These are phyloP conservation scores for Elymnias hypermnestra DNA, from an alignment of 1,140 invertebrate species.

Conservation along the genomic window DNA sequence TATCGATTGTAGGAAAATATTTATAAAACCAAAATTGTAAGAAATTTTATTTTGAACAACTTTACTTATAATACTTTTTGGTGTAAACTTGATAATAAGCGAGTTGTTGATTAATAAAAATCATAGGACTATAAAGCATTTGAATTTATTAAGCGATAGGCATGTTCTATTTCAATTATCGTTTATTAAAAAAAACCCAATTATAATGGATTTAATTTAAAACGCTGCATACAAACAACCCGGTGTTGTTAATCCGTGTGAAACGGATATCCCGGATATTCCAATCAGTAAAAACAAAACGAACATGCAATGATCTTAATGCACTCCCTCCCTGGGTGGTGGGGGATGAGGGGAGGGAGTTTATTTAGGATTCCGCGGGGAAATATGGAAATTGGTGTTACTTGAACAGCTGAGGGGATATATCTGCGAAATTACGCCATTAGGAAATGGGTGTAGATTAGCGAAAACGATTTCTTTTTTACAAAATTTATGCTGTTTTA, in stretches of 20 bases:
- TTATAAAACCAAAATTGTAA: no score
- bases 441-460: no score
- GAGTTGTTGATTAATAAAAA: no score
- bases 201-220: constrained; percentile 2
- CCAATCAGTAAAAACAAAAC: constrained; percentile 16
- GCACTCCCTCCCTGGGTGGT: constrained; percentile 4
- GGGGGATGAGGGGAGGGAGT: not conserved
- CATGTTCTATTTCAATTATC: no score
- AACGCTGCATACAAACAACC: not conserved
- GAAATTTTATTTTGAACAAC: no score
- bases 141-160: no score
- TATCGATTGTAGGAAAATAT: no score
- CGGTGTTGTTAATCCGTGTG: not conserved
- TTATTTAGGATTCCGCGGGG: constrained; percentile 9
- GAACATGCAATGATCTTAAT: constrained; percentile 22
- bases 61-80: no score
- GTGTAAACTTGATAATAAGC: no score
- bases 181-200: constrained; percentile 1
- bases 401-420: constrained; percentile 8
- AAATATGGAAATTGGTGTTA: constrained; percentile 10
- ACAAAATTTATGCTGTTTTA: no score
- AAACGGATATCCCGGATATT: constrained; percentile 8
- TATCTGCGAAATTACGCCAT: constrained; percentile 9
- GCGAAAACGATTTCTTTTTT: no score
- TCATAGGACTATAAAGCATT: no score